These are phyloP conservation scores for Heteromyza rotundicornis DNA, from an alignment of 2,888 invertebrate genomes.

Conservation along the genomic window DNA sequence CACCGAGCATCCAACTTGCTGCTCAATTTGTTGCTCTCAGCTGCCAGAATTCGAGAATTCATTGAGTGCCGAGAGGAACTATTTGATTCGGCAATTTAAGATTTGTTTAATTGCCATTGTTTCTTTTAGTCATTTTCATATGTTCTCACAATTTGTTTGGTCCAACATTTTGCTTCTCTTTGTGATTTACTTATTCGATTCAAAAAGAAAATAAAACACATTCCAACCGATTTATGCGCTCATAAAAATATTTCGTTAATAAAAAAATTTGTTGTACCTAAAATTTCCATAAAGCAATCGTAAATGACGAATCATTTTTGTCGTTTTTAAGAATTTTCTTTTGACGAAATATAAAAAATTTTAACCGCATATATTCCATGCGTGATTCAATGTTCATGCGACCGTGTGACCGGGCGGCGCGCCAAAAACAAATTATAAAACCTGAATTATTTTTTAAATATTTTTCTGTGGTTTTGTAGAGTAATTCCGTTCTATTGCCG, in stretches of 20 bases:
- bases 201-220: too few species aligned
- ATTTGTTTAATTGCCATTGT: too few species aligned
- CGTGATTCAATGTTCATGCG: background rate
- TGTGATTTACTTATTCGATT: too few species aligned
- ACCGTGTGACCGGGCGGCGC: background rate
- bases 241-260: background rate
- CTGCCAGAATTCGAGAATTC: too few species aligned
- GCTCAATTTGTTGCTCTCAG: too few species aligned
- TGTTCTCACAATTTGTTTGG: too few species aligned
- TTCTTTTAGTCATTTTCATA: too few species aligned
- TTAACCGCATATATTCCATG: background rate
- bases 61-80: too few species aligned
- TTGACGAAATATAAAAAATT: background rate
- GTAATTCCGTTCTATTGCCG: background rate
- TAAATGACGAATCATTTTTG: background rate
- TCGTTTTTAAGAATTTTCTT: background rate
- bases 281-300: background rate
- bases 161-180: too few species aligned
- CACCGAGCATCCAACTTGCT: too few species aligned
- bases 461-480: background rate
- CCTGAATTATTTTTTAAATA: background rate
- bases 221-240: background rate
- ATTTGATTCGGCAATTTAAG: too few species aligned
- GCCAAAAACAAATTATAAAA: background rate
- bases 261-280: background rate